Evolutionary conservation across 2,113 vertebrate species (phyloP).

Genomic region (Pterocles burchelli): DNA sequence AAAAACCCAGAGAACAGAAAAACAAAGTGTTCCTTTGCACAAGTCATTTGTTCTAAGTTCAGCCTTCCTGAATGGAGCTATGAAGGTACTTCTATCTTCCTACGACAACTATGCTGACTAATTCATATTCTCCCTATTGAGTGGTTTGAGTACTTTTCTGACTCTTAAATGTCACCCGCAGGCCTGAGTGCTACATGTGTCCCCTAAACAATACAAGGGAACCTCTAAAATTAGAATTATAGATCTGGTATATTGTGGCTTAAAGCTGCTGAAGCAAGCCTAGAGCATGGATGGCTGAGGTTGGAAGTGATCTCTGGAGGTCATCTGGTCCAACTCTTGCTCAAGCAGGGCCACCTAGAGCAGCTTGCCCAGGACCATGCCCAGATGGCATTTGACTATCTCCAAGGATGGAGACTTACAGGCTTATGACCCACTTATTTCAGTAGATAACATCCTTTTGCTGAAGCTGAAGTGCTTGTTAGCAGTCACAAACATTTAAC

Average conservation of each 20-base stretch:
- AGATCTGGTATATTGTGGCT: not conserved
- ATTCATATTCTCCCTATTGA: not conserved
- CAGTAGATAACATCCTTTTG: not conserved
- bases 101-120: not conserved
- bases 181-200: not conserved
- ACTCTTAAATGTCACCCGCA: not conserved
- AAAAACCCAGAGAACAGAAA: not conserved
- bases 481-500: not conserved
- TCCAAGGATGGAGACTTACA: not conserved
- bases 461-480: not conserved
- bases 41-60: not conserved
- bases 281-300: not conserved
- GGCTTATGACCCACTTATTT: not conserved
- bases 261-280: not conserved
- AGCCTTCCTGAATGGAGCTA: not conserved
- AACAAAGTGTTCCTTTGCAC: not conserved
- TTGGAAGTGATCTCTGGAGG: not conserved
- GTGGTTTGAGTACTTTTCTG: not conserved
- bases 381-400: not conserved
- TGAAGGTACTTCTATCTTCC: not conserved
- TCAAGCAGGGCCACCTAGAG: not conserved
- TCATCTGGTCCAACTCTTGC: not conserved
- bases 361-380: not conserved
- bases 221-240: not conserved
- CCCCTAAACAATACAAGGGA: not conserved